phyloP scores from a whole-genome alignment of 2,797 vertebrate species.

The Liparis tanakae region DNA sequence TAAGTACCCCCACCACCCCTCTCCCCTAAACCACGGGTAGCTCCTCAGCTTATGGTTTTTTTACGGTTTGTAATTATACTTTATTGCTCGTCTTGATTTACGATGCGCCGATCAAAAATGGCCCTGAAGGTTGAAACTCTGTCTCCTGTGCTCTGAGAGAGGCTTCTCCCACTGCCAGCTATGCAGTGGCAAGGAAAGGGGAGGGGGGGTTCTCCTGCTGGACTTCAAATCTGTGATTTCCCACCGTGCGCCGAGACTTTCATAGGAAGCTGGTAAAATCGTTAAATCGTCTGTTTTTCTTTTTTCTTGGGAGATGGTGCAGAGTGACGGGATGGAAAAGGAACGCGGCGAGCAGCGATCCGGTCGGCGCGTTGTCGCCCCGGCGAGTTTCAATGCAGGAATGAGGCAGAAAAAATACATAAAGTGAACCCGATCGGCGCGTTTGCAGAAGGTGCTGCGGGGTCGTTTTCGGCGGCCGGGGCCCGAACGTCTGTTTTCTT shows the following conservation, averaged over 20 bases:
- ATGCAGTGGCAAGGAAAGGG: constrained; percentile 59
- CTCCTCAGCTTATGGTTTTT: constrained; percentile 70
- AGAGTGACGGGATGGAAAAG: constrained; percentile 82
- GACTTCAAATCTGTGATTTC: constrained; percentile 86
- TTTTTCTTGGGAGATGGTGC: constrained; percentile 73
- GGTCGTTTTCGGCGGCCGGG: constrained; percentile 66
- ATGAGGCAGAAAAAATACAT: constrained; percentile 63
- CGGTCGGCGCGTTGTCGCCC: constrained; percentile 48
- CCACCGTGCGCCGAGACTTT: constrained; percentile 81
- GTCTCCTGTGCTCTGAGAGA: constrained; percentile 61
- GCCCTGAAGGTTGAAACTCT: constrained; percentile 60
- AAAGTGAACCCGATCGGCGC: constrained; percentile 72
- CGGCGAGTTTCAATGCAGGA: constrained; percentile 56
- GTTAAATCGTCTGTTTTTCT: constrained; percentile 86
- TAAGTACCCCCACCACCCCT: constrained; percentile 71
- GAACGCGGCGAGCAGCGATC: constrained; percentile 73
- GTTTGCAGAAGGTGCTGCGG: constrained; percentile 70
- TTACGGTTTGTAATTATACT: constrained; percentile 77
- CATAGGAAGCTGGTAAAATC: constrained; percentile 88
- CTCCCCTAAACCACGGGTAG: constrained; percentile 61
- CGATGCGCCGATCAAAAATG: constrained; percentile 66
- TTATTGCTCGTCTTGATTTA: constrained; percentile 79
- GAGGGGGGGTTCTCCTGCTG: constrained; percentile 68
- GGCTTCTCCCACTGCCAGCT: constrained; percentile 66
- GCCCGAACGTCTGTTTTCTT: constrained; percentile 41